A percentile compares a stretch with the other conserved stretches of the same genome.
These are phyloP conservation scores for Mus caroli DNA, from an alignment of 2,797 vertebrate species.

Conservation along the genomic window DNA sequence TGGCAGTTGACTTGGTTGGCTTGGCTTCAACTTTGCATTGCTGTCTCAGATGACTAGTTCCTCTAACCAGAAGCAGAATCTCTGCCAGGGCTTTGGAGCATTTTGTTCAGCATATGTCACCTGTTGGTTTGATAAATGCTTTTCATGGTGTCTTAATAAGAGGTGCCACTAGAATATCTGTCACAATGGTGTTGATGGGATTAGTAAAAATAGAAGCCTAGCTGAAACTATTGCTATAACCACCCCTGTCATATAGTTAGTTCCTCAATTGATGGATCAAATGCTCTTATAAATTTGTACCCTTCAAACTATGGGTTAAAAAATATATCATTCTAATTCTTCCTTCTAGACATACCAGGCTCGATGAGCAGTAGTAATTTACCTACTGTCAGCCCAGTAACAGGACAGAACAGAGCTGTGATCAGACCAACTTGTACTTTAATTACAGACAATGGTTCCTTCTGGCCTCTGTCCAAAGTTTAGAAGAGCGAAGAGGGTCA, in stretches of 20 bases:
- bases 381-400: not conserved
- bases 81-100: not conserved
- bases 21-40: not conserved
- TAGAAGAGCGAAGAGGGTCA: not conserved
- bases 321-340: not conserved
- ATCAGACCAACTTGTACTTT: not conserved
- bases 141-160: not conserved
- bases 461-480: not conserved
- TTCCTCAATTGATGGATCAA: not conserved
- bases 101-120: not conserved
- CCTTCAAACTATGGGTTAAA: constrained; percentile 34
- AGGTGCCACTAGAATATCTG: not conserved
- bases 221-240: not conserved
- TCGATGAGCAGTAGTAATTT: not conserved
- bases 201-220: constrained; percentile 36
- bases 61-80: not conserved
- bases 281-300: not conserved
- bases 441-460: not conserved
- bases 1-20: not conserved
- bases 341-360: not conserved
- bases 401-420: not conserved
- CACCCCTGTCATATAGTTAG: not conserved
- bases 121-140: not conserved
- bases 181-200: not conserved
- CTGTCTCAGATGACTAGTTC: constrained; percentile 37